Evolutionary conservation across 2,888 invertebrate species (phyloP).

Genomic region (Dicroscelio sp.): DNA sequence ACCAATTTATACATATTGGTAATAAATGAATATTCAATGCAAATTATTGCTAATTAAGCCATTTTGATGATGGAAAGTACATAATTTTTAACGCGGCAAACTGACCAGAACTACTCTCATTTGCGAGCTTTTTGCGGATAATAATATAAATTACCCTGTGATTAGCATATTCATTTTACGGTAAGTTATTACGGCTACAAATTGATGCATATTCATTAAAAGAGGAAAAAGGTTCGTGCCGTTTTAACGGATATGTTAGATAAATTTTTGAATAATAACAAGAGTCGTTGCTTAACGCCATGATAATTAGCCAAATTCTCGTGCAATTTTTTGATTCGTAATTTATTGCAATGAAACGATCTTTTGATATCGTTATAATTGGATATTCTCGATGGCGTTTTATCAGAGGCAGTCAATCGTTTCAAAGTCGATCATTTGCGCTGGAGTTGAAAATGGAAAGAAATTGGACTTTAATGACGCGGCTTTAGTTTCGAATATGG

Average conservation of each 20-base stretch:
- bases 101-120: constrained; percentile 64
- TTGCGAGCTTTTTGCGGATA: constrained; percentile 66
- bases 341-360: no score
- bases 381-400: no score
- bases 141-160: constrained; percentile 64
- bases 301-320: no score
- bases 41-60: constrained; percentile 62
- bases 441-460: no score
- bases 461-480: no score
- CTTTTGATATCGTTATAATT: no score
- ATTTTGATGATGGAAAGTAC: constrained; percentile 63
- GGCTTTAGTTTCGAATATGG: no score
- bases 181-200: constrained; percentile 58
- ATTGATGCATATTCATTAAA: constrained; percentile 71
- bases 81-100: constrained; percentile 65
- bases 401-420: no score
- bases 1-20: no score
- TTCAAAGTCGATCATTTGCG: no score
- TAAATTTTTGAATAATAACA: background rate
- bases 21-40: constrained; percentile 62
- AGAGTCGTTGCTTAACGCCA: no score
- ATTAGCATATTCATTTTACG: constrained; percentile 72
- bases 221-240: constrained; percentile 27
- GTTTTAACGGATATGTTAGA: background rate
- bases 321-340: no score